Conservation (phyloP, 1,140 invertebrate genomes). For the Drosophila saltans region DNA sequence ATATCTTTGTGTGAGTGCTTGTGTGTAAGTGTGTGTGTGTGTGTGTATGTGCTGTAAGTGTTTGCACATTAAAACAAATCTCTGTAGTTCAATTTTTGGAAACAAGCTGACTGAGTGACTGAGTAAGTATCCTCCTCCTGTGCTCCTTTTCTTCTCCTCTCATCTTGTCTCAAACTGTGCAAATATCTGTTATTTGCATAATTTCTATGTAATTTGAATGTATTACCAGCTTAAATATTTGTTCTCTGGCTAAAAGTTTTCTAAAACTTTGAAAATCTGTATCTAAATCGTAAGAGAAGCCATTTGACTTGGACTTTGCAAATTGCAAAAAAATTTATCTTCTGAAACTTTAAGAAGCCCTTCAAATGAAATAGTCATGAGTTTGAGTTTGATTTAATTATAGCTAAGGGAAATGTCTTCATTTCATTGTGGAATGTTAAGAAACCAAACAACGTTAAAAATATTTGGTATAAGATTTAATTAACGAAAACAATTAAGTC, state of each 20-base stretch:
- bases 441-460: no score
- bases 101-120: conserved; percentile 39
- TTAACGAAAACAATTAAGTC: no score
- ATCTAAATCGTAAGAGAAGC: not conserved
- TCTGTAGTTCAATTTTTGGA: conserved; percentile 18
- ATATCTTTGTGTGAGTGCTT: not conserved
- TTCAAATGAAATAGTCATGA: no score
- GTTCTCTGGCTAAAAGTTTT: conserved; percentile 13
- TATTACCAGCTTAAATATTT: conserved; percentile 26
- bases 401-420: no score
- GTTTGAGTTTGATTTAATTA: no score
- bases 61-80: conserved; percentile 34
- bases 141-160: not conserved
- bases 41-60: conserved; percentile 20
- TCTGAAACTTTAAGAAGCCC: not conserved
- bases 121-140: not conserved
- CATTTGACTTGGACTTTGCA: not conserved
- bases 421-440: no score
- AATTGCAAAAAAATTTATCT: not conserved
- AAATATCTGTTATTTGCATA: conserved; percentile 48
- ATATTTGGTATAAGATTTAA: no score
- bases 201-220: conserved; percentile 29
- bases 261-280: not conserved
- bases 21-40: conserved; percentile 5
- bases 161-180: not conserved